Evolutionary conservation across 2,888 invertebrate genomes (phyloP).

Genomic region (Onchidella celtica): DNA sequence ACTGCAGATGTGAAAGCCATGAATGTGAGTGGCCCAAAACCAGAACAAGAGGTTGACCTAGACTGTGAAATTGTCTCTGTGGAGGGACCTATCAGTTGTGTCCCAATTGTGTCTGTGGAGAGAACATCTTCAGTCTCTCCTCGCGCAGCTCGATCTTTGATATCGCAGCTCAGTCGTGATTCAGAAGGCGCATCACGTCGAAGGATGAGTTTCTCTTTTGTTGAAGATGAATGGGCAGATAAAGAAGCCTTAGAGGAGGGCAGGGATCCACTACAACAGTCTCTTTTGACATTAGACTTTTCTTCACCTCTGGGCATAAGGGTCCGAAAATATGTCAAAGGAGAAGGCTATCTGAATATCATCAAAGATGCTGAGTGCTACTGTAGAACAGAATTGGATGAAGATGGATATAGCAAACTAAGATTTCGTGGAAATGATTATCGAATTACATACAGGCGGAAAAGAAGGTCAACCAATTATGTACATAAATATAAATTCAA

Average conservation of each 20-base stretch:
- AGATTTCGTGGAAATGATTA: conserved; percentile 59
- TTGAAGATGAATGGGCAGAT: conserved; percentile 52
- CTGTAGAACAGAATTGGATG: conserved; percentile 61
- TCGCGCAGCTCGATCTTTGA: conserved; percentile 60
- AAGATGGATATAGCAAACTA: conserved; percentile 56
- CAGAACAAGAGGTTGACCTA: conserved; percentile 54
- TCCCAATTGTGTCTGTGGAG: not conserved
- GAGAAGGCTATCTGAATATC: conserved; percentile 58
- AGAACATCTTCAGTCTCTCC: conserved; percentile 52
- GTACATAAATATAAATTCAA: conserved; percentile 66
- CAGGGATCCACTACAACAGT: conserved; percentile 48
- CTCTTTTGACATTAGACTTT: conserved; percentile 58
- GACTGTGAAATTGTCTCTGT: conserved; percentile 65
- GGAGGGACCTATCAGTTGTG: conserved; percentile 67
- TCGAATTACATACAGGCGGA: conserved; percentile 62
- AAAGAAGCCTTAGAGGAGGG: conserved; percentile 49
- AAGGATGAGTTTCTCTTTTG: conserved; percentile 57
- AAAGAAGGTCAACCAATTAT: conserved; percentile 57
- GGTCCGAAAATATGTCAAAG: conserved; percentile 63
- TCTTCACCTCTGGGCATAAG: conserved; percentile 66
- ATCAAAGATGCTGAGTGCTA: conserved; percentile 56
- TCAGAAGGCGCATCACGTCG: conserved; percentile 47
- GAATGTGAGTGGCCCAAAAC: conserved; percentile 52
- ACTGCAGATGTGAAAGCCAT: not conserved
- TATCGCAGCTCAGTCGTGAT: conserved; percentile 66